Evolutionary conservation across 2,797 vertebrate species (phyloP).

Genomic region (Distichodus sexfasciatus): DNA sequence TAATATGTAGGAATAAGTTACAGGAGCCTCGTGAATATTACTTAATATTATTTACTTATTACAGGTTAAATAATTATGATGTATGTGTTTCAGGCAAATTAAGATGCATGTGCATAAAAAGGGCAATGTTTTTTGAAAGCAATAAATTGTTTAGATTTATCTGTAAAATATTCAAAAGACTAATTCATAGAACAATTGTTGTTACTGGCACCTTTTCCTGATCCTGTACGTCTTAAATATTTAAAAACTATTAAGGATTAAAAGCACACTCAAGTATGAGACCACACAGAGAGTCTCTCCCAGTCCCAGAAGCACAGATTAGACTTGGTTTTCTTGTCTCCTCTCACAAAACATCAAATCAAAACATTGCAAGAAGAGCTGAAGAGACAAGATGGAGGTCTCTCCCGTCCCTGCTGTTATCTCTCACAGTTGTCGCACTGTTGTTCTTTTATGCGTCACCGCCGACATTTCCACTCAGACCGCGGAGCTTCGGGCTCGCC

Average conservation of each 20-base stretch:
- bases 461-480: conserved; percentile 6
- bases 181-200: no score
- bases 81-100: no score
- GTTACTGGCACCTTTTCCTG: no score
- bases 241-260: not conserved
- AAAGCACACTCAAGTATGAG: not conserved
- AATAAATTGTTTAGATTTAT: no score
- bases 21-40: no score
- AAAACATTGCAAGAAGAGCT: conserved; percentile 6
- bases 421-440: conserved; percentile 27
- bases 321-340: conserved; percentile 38
- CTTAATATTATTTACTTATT: no score
- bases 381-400: conserved; percentile 33
- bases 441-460: conserved; percentile 10
- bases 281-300: not conserved
- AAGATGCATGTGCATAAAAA: no score
- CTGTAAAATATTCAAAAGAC: no score
- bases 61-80: no score
- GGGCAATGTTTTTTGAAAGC: no score
- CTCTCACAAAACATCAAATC: conserved; percentile 38
- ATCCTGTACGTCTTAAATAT: not conserved
- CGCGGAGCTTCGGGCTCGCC: conserved; percentile 1
- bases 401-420: conserved; percentile 26
- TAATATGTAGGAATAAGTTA: no score
- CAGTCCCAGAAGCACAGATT: conserved; percentile 27